Conservation (phyloP, 2,113 vertebrate genomes). For the Rafetus swinhoei region DNA sequence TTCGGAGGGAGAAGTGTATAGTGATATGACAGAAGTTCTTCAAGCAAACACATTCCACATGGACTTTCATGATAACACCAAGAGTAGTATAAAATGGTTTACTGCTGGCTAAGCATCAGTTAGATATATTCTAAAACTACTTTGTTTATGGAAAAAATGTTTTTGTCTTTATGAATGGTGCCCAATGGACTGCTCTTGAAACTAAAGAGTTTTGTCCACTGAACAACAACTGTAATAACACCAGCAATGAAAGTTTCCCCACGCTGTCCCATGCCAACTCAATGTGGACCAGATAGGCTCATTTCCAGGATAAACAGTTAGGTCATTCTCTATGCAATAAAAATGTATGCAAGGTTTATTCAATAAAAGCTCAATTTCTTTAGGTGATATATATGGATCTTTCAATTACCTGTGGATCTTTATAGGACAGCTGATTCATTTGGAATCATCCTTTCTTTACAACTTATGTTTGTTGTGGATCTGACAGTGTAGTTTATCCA, state of each 20-base stretch:
- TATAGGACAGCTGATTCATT: not conserved
- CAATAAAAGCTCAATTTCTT: not conserved
- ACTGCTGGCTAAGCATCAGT: not conserved
- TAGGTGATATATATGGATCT: not conserved
- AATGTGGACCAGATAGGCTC: not conserved
- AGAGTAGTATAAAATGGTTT: not conserved
- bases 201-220: not conserved
- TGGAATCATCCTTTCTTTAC: not conserved
- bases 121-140: not conserved
- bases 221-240: not conserved
- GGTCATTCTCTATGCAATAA: not conserved
- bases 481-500: not conserved
- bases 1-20: not conserved
- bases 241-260: not conserved
- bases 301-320: not conserved
- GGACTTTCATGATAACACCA: rapidly evolving
- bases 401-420: not conserved
- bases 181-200: not conserved
- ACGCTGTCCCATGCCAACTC: not conserved
- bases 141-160: not conserved
- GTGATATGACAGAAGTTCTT: not conserved
- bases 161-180: not conserved
- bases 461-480: not conserved
- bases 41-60: rapidly evolving
- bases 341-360: not conserved